phyloP scores from a whole-genome alignment of 2,888 invertebrate genomes.

The Cheilosia urbana region DNA sequence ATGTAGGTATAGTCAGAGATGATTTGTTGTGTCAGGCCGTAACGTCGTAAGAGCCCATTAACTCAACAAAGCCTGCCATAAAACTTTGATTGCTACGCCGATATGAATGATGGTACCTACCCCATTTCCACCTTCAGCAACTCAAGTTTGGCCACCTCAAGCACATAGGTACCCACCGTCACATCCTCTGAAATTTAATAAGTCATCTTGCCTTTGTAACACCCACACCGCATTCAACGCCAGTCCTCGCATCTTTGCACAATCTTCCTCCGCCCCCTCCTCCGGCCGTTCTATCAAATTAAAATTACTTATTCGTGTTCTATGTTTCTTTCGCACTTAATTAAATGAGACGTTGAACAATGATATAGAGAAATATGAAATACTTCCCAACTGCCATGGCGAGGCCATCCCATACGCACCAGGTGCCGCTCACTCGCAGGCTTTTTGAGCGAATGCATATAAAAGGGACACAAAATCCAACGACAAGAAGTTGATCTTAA shows the following conservation, averaged over 20 bases:
- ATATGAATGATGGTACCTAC: neutral
- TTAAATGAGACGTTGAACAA: conserved; percentile 73
- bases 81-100: conserved; percentile 6
- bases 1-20: neutral
- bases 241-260: conserved; percentile 33
- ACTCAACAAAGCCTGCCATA: neutral
- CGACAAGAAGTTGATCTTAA: conserved; percentile 80
- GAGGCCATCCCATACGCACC: conserved; percentile 21
- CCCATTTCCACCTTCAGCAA: neutral
- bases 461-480: conserved; percentile 77
- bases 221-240: neutral
- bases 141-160: neutral
- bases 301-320: conserved; percentile 72
- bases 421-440: conserved; percentile 24
- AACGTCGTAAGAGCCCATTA: neutral
- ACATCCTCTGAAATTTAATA: conserved; percentile 25
- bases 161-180: neutral
- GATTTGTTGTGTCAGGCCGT: neutral
- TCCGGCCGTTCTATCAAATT: conserved; percentile 33
- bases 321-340: conserved; percentile 74
- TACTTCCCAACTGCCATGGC: conserved; percentile 11
- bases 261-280: neutral
- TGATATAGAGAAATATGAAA: conserved; percentile 65
- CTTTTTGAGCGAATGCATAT: conserved; percentile 56
- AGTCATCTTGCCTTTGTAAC: conserved; percentile 38